Percentiles rank a stretch among this genome's conserved stretches.
These are phyloP conservation scores for Ormyrus nitidulus DNA, from an alignment of 2,888 invertebrate genomes.

Conservation along the genomic window DNA sequence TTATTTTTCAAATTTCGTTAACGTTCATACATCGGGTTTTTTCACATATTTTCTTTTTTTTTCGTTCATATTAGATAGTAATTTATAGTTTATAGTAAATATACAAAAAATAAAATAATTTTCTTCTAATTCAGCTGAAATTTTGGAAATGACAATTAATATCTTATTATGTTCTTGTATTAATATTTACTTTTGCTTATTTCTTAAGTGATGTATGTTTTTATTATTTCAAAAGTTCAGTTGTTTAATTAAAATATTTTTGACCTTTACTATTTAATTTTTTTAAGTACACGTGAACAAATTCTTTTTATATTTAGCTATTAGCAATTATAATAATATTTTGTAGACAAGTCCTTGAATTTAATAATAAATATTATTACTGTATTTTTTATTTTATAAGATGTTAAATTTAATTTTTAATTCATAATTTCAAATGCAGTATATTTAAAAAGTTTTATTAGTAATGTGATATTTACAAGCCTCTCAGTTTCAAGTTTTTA, in stretches of 20 bases:
- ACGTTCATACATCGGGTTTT: slow-evolving; percentile 25
- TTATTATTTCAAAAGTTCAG: slow-evolving; percentile 45
- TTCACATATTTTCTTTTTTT: slow-evolving; percentile 18
- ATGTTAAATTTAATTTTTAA: no score
- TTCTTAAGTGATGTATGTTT: slow-evolving; percentile 22
- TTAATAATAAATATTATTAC: background rate
- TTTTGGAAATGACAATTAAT: slow-evolving; percentile 25
- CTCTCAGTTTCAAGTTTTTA: no score
- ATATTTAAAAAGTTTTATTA: background rate
- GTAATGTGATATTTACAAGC: no score
- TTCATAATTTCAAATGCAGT: background rate
- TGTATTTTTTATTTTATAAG: background rate
- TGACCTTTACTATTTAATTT: background rate
- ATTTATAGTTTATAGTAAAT: background rate
- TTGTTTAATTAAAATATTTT: background rate
- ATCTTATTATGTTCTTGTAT: slow-evolving; percentile 15
- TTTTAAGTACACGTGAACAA: background rate
- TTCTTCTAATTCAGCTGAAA: slow-evolving; percentile 20
- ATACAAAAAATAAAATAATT: background rate
- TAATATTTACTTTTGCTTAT: slow-evolving; percentile 25
- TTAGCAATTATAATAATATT: no score
- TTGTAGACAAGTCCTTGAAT: no score
- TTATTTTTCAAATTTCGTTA: slow-evolving; percentile 46
- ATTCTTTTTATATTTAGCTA: no score
- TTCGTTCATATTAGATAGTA: slow-evolving; percentile 10